Percentiles rank a stretch among this genome's conserved stretches.
Conservation (phyloP, 2,888 invertebrate species). For the Corbicula japonica region DNA sequence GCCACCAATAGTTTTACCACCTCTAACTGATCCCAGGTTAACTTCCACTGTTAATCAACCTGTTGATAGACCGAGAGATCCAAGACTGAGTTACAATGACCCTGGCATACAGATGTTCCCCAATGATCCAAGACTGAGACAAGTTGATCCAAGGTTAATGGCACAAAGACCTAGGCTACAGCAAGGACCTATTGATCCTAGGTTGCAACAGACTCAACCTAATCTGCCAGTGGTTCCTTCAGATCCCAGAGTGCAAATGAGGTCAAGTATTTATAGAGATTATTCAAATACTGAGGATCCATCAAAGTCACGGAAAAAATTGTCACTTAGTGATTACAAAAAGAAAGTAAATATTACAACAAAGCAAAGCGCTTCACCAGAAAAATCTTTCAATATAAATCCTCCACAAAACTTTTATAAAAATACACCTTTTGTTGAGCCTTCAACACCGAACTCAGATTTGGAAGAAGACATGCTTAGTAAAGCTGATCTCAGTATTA, state of each 20-base stretch:
- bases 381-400: no score
- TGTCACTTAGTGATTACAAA: slow-evolving; percentile 62
- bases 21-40: slow-evolving; percentile 15
- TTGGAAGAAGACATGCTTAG: no score
- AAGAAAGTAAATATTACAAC: slow-evolving; percentile 46
- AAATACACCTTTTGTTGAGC: no score
- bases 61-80: slow-evolving; percentile 25
- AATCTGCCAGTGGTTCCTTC: no score
- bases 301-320: slow-evolving; percentile 44
- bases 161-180: slow-evolving; percentile 4
- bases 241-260: slow-evolving; percentile 15
- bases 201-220: slow-evolving; percentile 4
- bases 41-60: not conserved
- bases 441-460: no score
- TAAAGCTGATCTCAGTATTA: no score
- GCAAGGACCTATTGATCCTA: slow-evolving; percentile 2
- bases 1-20: slow-evolving; percentile 29
- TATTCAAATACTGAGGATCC: slow-evolving; percentile 17
- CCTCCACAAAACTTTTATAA: no score
- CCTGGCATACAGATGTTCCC: slow-evolving; percentile 1
- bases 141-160: slow-evolving; percentile 28
- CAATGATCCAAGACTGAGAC: slow-evolving; percentile 20
- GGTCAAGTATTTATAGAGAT: not conserved
- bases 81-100: slow-evolving; percentile 8
- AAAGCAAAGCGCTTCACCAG: no score